Evolutionary conservation across 2,113 vertebrate species (phyloP).

Genomic region (Neopipo cinnamomea): DNA sequence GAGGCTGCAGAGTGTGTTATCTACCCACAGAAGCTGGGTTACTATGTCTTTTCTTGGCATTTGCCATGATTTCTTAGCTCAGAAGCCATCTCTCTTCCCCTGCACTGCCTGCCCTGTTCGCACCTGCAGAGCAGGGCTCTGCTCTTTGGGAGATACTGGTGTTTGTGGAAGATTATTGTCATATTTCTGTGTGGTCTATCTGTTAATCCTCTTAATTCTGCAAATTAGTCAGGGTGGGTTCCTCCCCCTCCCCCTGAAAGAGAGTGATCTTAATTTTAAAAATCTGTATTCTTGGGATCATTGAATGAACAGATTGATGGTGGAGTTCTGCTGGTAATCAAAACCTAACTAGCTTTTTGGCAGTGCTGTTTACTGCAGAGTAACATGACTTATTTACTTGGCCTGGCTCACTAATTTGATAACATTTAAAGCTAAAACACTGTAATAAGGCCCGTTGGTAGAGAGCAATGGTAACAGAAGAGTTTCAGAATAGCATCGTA

Average conservation of each 20-base stretch:
- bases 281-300: constrained; percentile 54
- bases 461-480: background rate
- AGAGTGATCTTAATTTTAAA: constrained; percentile 63
- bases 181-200: constrained; percentile 60
- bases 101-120: background rate
- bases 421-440: constrained; percentile 47
- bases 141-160: constrained; percentile 38
- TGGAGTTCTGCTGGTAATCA: constrained; percentile 61
- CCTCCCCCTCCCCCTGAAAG: background rate
- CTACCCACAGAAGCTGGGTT: constrained; percentile 22
- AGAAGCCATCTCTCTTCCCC: background rate
- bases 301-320: constrained; percentile 63
- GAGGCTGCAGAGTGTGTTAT: constrained; percentile 26
- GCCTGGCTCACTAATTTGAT: constrained; percentile 56
- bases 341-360: constrained; percentile 68
- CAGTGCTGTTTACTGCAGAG: constrained; percentile 52
- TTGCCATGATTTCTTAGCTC: constrained; percentile 17
- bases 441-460: constrained; percentile 12
- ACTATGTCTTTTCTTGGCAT: background rate
- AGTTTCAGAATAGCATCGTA: background rate
- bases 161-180: constrained; percentile 54
- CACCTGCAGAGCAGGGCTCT: background rate
- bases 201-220: constrained; percentile 72
- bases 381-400: constrained; percentile 60
- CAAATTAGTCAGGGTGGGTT: constrained; percentile 61